Evolutionary conservation across 2,113 vertebrate genomes (phyloP).

Genomic region (Menura novaehollandiae): DNA sequence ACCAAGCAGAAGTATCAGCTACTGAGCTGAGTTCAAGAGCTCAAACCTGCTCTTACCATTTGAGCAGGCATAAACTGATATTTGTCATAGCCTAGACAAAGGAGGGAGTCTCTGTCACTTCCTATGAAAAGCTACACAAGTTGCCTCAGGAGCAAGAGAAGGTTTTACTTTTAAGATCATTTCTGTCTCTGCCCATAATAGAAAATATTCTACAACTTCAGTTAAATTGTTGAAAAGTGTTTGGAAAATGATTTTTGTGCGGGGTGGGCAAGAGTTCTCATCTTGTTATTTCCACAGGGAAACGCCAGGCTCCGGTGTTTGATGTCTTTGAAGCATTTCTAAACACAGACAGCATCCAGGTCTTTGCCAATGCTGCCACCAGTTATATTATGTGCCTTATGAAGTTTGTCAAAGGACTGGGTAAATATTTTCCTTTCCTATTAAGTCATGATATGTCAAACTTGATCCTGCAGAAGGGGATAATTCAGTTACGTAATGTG

Average conservation of each 20-base stretch:
- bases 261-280: background rate
- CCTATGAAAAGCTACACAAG: accelerated
- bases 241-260: background rate
- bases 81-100: background rate
- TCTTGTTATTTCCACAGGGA: conserved; percentile 74
- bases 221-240: background rate
- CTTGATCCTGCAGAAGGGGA: background rate
- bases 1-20: background rate
- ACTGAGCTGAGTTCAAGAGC: background rate
- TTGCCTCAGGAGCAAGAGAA: background rate
- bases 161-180: background rate
- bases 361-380: conserved; percentile 95
- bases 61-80: background rate
- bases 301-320: conserved; percentile 92
- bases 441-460: background rate
- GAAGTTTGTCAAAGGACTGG: conserved; percentile 98
- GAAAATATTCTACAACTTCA: background rate
- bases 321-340: conserved; percentile 98
- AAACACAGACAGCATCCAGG: conserved; percentile 96
- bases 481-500: background rate
- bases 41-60: background rate
- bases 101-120: background rate
- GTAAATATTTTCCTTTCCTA: conserved; percentile 64
- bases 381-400: conserved; percentile 99
- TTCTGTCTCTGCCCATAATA: background rate